These are phyloP conservation scores for Erythrocercus mccallii DNA, from an alignment of 2,113 vertebrate genomes.

Conservation along the genomic window DNA sequence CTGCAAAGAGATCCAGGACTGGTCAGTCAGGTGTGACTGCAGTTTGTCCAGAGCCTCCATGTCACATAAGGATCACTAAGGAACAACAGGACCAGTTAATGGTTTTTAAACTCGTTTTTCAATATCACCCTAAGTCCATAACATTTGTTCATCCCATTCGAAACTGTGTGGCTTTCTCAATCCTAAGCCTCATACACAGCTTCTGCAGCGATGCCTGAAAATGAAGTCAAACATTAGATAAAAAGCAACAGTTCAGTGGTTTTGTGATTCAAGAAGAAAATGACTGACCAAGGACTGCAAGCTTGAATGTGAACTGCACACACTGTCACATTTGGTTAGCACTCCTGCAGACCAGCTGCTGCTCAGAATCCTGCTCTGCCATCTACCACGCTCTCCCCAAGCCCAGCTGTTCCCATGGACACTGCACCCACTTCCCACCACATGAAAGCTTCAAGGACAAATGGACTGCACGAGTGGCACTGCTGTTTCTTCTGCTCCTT, in stretches of 20 bases:
- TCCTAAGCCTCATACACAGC: background rate
- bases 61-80: background rate
- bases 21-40: background rate
- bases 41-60: background rate
- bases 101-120: background rate
- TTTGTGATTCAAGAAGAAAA: background rate
- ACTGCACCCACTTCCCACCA: background rate
- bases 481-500: background rate
- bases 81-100: background rate
- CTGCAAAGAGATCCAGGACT: background rate
- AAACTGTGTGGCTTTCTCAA: background rate
- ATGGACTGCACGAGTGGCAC: background rate
- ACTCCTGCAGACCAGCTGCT: background rate
- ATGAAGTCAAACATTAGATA: fast-evolving
- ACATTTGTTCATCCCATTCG: background rate
- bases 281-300: background rate
- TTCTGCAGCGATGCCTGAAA: background rate
- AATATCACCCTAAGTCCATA: fast-evolving
- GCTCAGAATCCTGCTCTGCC: background rate
- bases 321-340: background rate
- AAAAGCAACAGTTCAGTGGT: background rate
- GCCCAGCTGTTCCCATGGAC: background rate
- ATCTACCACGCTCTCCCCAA: background rate
- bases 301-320: background rate
- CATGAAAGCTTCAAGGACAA: background rate